A percentile compares a stretch with the other conserved stretches of the same genome.
Evolutionary conservation across 2,888 invertebrate genomes (phyloP).

Genomic region (Achlya flavicornis): DNA sequence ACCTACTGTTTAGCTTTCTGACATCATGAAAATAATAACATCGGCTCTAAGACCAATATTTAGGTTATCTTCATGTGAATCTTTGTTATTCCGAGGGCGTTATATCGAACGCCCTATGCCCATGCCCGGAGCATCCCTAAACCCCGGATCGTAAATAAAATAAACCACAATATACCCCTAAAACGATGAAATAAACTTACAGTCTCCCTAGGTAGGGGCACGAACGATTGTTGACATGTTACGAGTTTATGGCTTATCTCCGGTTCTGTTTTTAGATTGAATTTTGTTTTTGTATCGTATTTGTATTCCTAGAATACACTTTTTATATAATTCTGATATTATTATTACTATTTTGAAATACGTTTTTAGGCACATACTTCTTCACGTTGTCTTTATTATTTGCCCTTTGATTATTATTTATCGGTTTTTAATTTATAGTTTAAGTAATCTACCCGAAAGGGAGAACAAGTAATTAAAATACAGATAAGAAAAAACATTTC

Average conservation of each 20-base stretch:
- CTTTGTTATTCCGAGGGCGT: slow-evolving; percentile 12
- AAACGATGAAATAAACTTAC: slow-evolving; percentile 30
- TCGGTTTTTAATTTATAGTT: no score
- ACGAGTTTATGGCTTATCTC: slow-evolving; percentile 21
- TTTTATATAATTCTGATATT: slow-evolving; percentile 10
- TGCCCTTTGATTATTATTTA: no score
- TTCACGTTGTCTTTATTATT: no score
- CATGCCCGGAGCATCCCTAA: slow-evolving; percentile 16
- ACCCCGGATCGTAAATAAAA: slow-evolving; percentile 32
- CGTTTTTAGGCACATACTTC: no score
- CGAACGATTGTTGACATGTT: slow-evolving; percentile 30
- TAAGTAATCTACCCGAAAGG: no score
- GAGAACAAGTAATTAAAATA: no score
- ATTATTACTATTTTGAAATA: not conserved
- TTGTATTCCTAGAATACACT: slow-evolving; percentile 18
- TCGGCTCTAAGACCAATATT: not conserved
- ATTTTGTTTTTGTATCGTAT: slow-evolving; percentile 29
- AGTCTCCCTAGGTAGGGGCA: slow-evolving; percentile 22
- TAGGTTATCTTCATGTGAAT: not conserved
- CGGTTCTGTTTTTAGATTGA: slow-evolving; percentile 14
- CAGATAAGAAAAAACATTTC: no score
- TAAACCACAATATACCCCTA: slow-evolving; percentile 29
- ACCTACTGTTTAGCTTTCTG: no score
- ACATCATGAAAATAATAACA: not conserved
- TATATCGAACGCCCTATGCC: not conserved